phyloP scores from a whole-genome alignment of 2,113 vertebrate genomes.

The Platanista minor region DNA sequence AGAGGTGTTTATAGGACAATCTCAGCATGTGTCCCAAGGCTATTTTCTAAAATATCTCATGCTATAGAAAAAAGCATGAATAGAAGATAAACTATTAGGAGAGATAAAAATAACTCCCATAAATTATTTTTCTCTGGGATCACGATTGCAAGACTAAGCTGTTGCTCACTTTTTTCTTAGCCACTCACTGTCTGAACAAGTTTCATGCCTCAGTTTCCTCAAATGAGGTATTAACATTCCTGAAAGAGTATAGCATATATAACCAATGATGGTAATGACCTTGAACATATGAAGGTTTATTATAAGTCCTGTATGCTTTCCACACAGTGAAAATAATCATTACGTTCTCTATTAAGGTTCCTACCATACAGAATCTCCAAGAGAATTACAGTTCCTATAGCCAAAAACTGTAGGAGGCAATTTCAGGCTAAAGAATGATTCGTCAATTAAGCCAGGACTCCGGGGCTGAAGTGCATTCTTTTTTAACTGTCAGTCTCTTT shows the following conservation, averaged over 20 bases:
- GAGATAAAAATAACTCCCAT: neutral
- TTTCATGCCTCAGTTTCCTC: slow-evolving; percentile 22
- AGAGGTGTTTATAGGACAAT: neutral
- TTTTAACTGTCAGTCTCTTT: neutral
- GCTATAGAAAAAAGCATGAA: neutral
- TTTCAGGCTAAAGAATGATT: neutral
- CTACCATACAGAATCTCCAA: neutral
- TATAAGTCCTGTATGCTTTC: neutral
- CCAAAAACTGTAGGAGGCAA: neutral
- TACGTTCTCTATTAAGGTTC: neutral
- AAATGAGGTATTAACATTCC: neutral
- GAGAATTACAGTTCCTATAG: neutral
- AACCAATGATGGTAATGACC: neutral
- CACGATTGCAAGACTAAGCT: neutral
- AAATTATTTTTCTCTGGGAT: neutral
- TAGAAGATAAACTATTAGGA: neutral
- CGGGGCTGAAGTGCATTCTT: neutral
- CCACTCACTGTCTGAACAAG: neutral
- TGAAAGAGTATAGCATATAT: neutral
- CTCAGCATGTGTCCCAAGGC: neutral
- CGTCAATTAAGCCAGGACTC: neutral
- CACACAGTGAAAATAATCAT: slow-evolving; percentile 30
- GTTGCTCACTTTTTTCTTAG: neutral
- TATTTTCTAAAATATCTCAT: neutral
- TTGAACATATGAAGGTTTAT: neutral